Conservation (phyloP, 2,888 invertebrate genomes). For the Lysandra coridon region DNA sequence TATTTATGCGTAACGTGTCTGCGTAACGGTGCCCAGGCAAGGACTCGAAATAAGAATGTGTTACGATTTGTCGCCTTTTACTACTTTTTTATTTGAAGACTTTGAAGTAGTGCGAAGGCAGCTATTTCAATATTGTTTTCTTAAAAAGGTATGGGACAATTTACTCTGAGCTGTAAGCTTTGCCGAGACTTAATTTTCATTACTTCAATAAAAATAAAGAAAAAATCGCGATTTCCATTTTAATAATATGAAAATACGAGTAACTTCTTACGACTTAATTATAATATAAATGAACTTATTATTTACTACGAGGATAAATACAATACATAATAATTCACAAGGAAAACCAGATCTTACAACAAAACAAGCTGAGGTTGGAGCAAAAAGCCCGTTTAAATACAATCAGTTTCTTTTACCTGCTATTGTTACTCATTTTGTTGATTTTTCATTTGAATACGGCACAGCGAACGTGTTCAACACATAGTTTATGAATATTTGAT, state of each 20-base stretch:
- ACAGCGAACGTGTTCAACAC: not conserved
- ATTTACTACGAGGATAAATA: not conserved
- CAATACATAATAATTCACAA: not conserved
- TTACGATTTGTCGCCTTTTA: conserved; percentile 40
- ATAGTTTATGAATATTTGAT: not conserved
- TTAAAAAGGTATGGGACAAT: not conserved
- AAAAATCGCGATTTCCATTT: no score
- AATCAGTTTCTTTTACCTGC: not conserved
- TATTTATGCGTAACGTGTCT: conserved; percentile 76
- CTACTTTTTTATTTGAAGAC: conserved; percentile 26
- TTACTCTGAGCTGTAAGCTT: not conserved
- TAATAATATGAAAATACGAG: no score
- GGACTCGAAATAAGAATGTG: conserved; percentile 64
- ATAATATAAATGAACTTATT: not conserved
- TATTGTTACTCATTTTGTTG: conserved; percentile 10
- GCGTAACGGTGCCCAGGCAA: conserved; percentile 67
- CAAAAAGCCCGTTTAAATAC: not conserved
- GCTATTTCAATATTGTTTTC: not conserved
- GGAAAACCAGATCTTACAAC: not conserved
- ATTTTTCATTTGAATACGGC: not conserved
- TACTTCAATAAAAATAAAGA: no score
- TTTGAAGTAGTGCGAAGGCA: not conserved
- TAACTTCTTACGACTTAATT: no score
- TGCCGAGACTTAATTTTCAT: not conserved
- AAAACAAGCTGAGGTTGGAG: not conserved